Evolutionary conservation across 2,113 vertebrate genomes (phyloP).

Genomic region (Urocynchramus pylzowi): DNA sequence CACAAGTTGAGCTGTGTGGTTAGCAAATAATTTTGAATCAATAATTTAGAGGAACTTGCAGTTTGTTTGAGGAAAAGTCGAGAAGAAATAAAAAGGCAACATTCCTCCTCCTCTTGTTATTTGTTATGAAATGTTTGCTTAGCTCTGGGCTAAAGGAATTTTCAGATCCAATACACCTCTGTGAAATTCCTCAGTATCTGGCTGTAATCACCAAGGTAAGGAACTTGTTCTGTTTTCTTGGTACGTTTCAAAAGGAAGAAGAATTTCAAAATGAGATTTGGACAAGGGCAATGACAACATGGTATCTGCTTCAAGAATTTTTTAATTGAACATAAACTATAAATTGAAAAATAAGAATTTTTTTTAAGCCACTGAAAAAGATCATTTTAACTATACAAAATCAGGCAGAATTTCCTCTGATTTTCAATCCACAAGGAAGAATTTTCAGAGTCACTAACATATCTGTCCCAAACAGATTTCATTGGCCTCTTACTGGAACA

Average conservation of each 20-base stretch:
- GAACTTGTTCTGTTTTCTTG: not conserved
- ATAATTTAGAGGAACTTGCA: not conserved
- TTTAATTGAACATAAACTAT: not conserved
- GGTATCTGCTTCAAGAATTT: not conserved
- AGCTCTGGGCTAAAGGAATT: not conserved
- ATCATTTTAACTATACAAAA: not conserved
- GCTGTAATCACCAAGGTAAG: not conserved
- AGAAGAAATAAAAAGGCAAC: not conserved
- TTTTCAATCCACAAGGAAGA: not conserved
- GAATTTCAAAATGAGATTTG: not conserved
- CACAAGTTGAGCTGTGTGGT: not conserved
- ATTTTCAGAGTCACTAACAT: not conserved
- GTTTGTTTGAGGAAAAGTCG: not conserved
- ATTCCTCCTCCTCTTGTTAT: not conserved
- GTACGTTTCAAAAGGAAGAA: not conserved
- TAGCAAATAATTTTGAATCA: constrained; percentile 5
- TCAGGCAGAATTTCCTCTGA: not conserved
- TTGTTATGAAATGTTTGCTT: not conserved
- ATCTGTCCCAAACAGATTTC: not conserved
- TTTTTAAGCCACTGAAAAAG: not conserved
- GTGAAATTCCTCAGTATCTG: not conserved
- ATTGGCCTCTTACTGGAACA: not conserved
- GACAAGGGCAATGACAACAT: not conserved
- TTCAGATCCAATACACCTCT: not conserved
- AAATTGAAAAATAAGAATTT: not conserved